Conservation (phyloP, 2,113 vertebrate genomes). For the Protobothrops mucrosquamatus region DNA sequence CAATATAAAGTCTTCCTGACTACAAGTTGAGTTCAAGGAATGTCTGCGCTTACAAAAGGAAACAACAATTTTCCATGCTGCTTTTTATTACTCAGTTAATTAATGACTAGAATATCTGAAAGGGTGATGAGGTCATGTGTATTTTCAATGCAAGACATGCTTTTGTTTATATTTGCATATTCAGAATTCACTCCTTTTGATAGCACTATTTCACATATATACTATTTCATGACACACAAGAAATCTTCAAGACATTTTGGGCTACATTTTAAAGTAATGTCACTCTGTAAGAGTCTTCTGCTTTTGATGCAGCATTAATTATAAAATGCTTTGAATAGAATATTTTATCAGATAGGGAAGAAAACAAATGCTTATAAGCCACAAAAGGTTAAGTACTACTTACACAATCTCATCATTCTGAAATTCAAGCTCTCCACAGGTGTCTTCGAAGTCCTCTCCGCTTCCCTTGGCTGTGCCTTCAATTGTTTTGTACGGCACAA, state of each 20-base stretch:
- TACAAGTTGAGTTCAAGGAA: accelerated
- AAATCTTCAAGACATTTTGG: constrained; percentile 3
- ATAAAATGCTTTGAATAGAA: background rate
- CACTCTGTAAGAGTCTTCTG: background rate
- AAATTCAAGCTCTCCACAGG: constrained; percentile 90
- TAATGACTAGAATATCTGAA: background rate
- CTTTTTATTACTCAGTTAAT: background rate
- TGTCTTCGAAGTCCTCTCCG: constrained; percentile 97
- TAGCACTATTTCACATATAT: background rate
- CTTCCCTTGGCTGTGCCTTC: constrained; percentile 92
- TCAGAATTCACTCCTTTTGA: background rate
- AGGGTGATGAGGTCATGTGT: background rate
- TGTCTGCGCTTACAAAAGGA: background rate
- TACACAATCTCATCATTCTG: constrained; percentile 94
- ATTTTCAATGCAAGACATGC: accelerated
- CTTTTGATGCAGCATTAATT: background rate
- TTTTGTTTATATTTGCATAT: background rate
- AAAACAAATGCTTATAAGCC: background rate
- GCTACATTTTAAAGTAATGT: background rate
- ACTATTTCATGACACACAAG: background rate
- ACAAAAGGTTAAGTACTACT: constrained; percentile 64
- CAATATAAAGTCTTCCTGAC: background rate
- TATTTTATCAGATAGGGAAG: background rate
- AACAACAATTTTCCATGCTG: background rate
- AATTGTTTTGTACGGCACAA: constrained; percentile 88